Conservation (phyloP, 2,888 invertebrate genomes). For the Gymnoscelis rufifasciata region DNA sequence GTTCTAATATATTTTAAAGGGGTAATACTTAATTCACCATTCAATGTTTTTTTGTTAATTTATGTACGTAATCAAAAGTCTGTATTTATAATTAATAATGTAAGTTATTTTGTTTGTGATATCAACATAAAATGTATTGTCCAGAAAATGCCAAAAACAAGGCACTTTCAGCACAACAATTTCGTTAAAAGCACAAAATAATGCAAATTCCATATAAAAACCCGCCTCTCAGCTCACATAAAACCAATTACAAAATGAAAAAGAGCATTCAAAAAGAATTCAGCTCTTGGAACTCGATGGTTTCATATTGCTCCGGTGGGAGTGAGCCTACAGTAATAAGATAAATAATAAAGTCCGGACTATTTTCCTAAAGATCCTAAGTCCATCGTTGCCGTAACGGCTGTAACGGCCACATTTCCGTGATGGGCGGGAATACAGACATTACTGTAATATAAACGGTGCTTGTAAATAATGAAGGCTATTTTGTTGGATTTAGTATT, state of each 20-base stretch:
- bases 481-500: slow-evolving; percentile 5
- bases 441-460: slow-evolving; percentile 24
- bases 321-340: slow-evolving; percentile 9
- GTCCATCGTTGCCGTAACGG: slow-evolving; percentile 22
- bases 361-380: slow-evolving; percentile 15
- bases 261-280: background rate
- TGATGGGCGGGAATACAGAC: slow-evolving; percentile 19
- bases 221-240: background rate
- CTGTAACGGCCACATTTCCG: slow-evolving; percentile 21
- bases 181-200: no score
- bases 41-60: no score
- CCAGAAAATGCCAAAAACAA: no score
- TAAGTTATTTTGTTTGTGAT: no score
- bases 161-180: no score
- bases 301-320: slow-evolving; percentile 4
- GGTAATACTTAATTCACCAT: no score
- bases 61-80: no score
- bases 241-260: slow-evolving; percentile 1
- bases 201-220: background rate
- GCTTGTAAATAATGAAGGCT: slow-evolving; percentile 7
- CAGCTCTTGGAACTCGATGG: background rate
- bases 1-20: no score
- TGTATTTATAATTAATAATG: no score
- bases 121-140: no score
- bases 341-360: slow-evolving; percentile 20